phyloP scores from a whole-genome alignment of 2,888 invertebrate genomes.

The Callosobruchus maculatus region DNA sequence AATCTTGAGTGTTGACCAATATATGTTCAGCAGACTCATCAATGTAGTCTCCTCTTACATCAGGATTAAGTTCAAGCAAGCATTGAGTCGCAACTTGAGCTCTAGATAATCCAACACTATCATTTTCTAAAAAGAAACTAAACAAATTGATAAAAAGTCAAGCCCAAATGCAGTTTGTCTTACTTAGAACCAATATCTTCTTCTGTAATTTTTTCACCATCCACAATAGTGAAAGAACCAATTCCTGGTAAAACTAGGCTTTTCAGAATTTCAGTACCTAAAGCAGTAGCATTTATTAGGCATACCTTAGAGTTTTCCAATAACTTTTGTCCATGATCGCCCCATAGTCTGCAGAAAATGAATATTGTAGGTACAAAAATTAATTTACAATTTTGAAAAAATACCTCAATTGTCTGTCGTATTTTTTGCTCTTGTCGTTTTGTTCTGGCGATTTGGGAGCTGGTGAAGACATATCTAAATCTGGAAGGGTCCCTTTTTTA shows the following conservation, averaged over 20 bases:
- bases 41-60: slow-evolving; percentile 89
- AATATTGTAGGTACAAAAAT: not conserved
- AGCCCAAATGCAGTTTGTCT: slow-evolving; percentile 19
- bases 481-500: not conserved
- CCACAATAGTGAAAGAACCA: slow-evolving; percentile 88
- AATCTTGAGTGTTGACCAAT: slow-evolving; percentile 79
- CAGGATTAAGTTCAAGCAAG: slow-evolving; percentile 85
- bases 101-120: slow-evolving; percentile 77
- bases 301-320: slow-evolving; percentile 90
- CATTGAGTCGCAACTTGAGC: slow-evolving; percentile 80
- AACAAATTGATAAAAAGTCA: slow-evolving; percentile 15
- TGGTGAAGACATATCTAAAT: slow-evolving; percentile 56
- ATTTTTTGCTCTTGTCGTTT: slow-evolving; percentile 67
- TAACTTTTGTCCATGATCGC: slow-evolving; percentile 92
- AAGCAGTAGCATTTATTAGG: slow-evolving; percentile 86
- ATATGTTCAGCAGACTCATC: slow-evolving; percentile 86
- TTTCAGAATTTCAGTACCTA: slow-evolving; percentile 94
- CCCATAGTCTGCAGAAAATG: slow-evolving; percentile 76
- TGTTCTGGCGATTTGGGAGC: slow-evolving; percentile 64
- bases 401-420: slow-evolving; percentile 65
- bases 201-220: slow-evolving; percentile 80
- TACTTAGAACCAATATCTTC: slow-evolving; percentile 94
- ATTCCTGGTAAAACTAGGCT: slow-evolving; percentile 93
- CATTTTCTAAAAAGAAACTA: slow-evolving; percentile 86
- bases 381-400: slow-evolving; percentile 1